Conservation (phyloP, 1,140 invertebrate genomes). For the Hormaphis cornu region DNA sequence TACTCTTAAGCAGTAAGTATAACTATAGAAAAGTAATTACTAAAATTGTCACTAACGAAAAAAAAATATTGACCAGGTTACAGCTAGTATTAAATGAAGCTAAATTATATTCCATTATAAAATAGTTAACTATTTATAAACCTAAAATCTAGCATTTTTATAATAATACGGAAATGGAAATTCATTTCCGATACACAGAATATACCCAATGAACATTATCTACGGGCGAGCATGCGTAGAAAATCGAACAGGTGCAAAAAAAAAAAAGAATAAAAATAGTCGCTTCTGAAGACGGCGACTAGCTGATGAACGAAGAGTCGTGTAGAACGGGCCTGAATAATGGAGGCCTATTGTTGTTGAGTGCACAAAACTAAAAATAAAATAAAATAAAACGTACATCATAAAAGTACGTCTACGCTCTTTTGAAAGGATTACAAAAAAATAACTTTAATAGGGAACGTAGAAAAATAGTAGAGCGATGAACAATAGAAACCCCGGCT, state of each 20-base stretch:
- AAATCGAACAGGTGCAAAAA: slow-evolving; percentile 22
- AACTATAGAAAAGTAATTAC: no score
- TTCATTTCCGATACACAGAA: neutral
- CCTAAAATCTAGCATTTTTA: no score
- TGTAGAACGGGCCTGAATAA: slow-evolving; percentile 27
- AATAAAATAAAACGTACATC: slow-evolving; percentile 21
- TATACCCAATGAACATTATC: neutral
- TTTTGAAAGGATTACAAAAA: slow-evolving; percentile 30
- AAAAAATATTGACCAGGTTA: no score
- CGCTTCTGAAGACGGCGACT: slow-evolving; percentile 7
- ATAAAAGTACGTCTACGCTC: neutral
- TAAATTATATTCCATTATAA: no score
- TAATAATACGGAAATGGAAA: neutral
- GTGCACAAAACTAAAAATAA: slow-evolving; percentile 31
- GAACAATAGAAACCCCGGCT: slow-evolving; percentile 12
- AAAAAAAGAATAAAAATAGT: slow-evolving; percentile 1
- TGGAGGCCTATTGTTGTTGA: slow-evolving; percentile 15
- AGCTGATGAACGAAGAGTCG: slow-evolving; percentile 17
- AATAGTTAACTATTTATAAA: no score
- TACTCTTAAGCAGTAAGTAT: no score
- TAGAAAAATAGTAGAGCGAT: slow-evolving; percentile 9
- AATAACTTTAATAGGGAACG: slow-evolving; percentile 22
- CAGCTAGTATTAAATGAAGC: no score
- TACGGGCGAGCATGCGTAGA: slow-evolving; percentile 3
- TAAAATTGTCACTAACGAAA: no score